Conservation (phyloP, 37 sponge, comb jelly and placozoan species). For the Beroe ovata region DNA sequence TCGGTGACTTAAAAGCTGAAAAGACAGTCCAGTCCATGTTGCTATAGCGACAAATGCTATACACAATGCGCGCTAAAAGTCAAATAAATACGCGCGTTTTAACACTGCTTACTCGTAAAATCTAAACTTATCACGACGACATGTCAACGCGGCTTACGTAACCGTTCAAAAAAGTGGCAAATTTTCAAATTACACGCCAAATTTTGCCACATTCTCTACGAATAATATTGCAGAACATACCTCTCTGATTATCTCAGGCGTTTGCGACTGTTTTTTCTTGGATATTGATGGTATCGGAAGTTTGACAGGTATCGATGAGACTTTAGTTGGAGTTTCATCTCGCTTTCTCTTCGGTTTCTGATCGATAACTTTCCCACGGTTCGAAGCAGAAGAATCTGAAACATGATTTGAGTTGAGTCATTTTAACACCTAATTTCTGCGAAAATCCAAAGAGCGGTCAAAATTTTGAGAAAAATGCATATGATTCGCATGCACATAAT, state of each 20-base stretch:
- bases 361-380: neutral
- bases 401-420: neutral
- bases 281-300: constrained; percentile 9
- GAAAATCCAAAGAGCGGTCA: too few relatives aligned
- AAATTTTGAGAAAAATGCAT: neutral
- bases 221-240: too few relatives aligned
- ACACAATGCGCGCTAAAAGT: constrained; percentile 6
- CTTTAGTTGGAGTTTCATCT: constrained; percentile 17
- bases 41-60: neutral
- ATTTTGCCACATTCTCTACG: too few relatives aligned
- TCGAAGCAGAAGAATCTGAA: neutral
- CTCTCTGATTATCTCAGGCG: constrained; percentile 58
- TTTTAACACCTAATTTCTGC: neutral
- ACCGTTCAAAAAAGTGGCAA: neutral
- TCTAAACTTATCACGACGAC: neutral
- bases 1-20: too few relatives aligned
- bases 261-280: neutral
- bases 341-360: constrained; percentile 23
- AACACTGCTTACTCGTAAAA: neutral
- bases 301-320: constrained; percentile 42
- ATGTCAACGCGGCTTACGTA: neutral
- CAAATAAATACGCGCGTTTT: neutral
- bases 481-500: neutral
- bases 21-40: too few relatives aligned
- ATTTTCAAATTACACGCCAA: too few relatives aligned